Percentiles rank a stretch among this genome's conserved stretches.
These are phyloP conservation scores for Lasioglossum figueresi DNA, from an alignment of 2,888 invertebrate genomes.

Conservation along the genomic window DNA sequence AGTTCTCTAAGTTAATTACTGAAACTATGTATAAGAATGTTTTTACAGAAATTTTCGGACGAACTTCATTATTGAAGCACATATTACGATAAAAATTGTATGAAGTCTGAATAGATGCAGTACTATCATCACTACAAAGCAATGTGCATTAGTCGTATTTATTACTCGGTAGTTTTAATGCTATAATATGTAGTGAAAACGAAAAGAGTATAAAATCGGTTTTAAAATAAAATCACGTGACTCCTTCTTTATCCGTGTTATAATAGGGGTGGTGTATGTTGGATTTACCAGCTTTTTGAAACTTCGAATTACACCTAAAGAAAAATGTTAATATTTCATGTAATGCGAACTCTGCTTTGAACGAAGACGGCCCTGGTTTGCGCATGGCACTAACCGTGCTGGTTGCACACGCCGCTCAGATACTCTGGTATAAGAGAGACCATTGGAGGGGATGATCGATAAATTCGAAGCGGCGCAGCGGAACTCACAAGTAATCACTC, in stretches of 20 bases:
- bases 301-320: neutral
- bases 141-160: neutral
- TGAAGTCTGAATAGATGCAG: neutral
- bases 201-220: neutral
- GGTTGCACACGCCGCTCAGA: conserved; percentile 74
- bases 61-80: neutral
- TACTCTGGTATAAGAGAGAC: conserved; percentile 28
- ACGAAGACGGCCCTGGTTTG: conserved; percentile 68
- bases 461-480: conserved; percentile 74
- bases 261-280: neutral
- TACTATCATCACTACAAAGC: neutral
- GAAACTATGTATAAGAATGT: neutral
- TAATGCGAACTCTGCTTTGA: neutral
- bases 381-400: conserved; percentile 73
- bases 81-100: neutral
- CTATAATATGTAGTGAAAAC: neutral
- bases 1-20: neutral
- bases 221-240: neutral
- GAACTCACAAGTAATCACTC: conserved; percentile 67
- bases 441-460: conserved; percentile 79
- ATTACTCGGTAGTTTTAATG: neutral
- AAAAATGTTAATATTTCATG: neutral
- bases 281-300: neutral
- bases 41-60: neutral
- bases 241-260: neutral